These are phyloP conservation scores for Shinisaurus crocodilurus DNA, from an alignment of 2,113 vertebrate species.

Conservation along the genomic window DNA sequence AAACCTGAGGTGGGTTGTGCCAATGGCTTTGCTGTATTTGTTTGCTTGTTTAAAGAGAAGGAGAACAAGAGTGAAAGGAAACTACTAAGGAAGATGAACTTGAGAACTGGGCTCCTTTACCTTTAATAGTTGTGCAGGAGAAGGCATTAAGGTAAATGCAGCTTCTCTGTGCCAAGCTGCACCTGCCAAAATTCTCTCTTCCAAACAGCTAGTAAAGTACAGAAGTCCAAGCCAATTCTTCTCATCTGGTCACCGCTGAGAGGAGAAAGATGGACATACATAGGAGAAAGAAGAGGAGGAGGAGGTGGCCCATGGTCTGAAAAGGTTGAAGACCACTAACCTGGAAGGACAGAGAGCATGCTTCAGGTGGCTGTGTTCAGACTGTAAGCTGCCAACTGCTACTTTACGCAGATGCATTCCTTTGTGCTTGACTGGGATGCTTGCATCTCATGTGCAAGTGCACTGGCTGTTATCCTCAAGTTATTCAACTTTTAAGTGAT, in stretches of 20 bases:
- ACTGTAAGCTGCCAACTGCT: not conserved
- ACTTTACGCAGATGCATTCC: not conserved
- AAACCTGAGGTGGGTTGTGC: not conserved
- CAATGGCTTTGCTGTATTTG: not conserved
- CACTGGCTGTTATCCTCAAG: not conserved
- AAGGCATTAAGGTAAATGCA: not conserved
- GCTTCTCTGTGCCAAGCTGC: not conserved
- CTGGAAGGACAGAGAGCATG: not conserved
- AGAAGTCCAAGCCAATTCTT: not conserved
- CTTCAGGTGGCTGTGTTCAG: not conserved
- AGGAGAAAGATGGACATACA: no score
- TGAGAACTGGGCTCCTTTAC: not conserved
- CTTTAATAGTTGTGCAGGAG: not conserved
- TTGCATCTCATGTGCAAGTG: not conserved
- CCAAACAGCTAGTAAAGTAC: not conserved
- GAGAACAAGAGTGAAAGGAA: no score
- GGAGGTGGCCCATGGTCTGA: no score
- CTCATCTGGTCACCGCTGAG: not conserved
- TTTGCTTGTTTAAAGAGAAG: not conserved
- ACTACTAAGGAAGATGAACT: not conserved
- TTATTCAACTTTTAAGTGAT: not conserved
- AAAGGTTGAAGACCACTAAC: not conserved
- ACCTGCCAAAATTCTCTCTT: not conserved
- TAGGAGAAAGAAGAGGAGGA: not conserved
- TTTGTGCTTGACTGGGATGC: not conserved